Conservation (phyloP, 2,888 invertebrate genomes). For the Eupithecia vulgata region DNA sequence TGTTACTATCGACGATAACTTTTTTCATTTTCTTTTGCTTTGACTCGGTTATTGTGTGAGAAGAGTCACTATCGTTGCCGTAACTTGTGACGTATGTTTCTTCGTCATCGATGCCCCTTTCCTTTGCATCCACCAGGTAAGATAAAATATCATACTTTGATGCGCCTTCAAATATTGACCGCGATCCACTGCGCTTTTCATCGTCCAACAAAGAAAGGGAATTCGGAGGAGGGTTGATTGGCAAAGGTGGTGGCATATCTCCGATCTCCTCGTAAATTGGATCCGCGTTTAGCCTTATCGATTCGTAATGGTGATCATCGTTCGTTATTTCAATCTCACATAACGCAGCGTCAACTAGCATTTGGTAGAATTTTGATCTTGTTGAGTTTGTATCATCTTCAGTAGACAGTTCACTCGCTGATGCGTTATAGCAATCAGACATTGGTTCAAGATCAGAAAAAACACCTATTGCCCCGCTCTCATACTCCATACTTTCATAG, state of each 20-base stretch:
- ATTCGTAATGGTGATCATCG: constrained; percentile 89
- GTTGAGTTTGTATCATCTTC: constrained; percentile 87
- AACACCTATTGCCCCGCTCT: constrained; percentile 82
- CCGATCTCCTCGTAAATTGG: constrained; percentile 91
- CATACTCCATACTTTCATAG: constrained; percentile 90
- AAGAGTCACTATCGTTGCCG: constrained; percentile 79
- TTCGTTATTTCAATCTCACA: constrained; percentile 87
- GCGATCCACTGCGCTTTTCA: constrained; percentile 87
- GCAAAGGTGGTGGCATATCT: constrained; percentile 91
- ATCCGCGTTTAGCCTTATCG: constrained; percentile 86
- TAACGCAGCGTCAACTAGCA: constrained; percentile 87
- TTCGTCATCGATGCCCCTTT: constrained; percentile 88
- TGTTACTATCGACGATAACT: constrained; percentile 68
- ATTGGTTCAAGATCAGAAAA: constrained; percentile 83
- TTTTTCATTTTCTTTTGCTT: constrained; percentile 84
- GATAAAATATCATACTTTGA: constrained; percentile 95
- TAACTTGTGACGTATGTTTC: constrained; percentile 88
- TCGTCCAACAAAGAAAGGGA: constrained; percentile 87
- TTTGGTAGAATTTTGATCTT: constrained; percentile 89
- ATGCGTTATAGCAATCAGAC: constrained; percentile 90
- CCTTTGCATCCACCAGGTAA: constrained; percentile 94
- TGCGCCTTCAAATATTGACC: constrained; percentile 91
- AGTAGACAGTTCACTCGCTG: constrained; percentile 85
- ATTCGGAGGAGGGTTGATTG: constrained; percentile 90
- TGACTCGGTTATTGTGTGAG: constrained; percentile 78